A percentile compares a stretch with the other conserved stretches of the same genome.
Evolutionary conservation across 1,140 invertebrate species (phyloP).

Genomic region (Bombyx mandarina): DNA sequence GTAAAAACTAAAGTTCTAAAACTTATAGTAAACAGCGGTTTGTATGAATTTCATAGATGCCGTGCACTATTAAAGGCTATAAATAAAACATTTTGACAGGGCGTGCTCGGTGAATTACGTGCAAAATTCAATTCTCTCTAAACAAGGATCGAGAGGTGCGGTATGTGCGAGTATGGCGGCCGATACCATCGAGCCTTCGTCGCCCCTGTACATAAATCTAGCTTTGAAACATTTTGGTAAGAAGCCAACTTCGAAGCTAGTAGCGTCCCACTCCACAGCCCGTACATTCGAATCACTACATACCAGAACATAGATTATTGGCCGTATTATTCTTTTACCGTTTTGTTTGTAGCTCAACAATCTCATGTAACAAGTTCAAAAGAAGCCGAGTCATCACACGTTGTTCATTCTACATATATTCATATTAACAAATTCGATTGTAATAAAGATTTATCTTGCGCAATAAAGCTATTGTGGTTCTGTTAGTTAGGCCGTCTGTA

Average conservation of each 20-base stretch:
- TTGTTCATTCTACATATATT: constrained; percentile 24
- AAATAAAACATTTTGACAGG: no score
- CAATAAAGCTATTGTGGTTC: constrained; percentile 32
- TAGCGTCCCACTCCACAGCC: constrained; percentile 15
- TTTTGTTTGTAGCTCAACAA: no score
- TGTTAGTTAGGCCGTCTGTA: constrained; percentile 9
- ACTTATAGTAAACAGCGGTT: no score
- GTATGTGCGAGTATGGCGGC: constrained; percentile 13
- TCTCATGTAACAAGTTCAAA: not conserved
- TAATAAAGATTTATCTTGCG: constrained; percentile 36
- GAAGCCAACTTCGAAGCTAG: constrained; percentile 48
- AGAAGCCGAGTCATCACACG: constrained; percentile 21
- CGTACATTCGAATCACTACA: constrained; percentile 6
- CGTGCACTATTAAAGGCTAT: no score
- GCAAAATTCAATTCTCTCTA: not conserved
- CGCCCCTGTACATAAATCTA: constrained; percentile 60
- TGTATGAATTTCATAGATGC: no score
- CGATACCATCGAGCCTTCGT: constrained; percentile 60
- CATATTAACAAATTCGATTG: constrained; percentile 37
- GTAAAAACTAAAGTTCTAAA: no score
- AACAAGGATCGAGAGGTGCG: constrained; percentile 1
- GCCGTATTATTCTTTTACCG: no score
- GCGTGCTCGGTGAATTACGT: no score
- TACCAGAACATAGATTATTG: no score
- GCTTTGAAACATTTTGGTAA: constrained; percentile 67